Evolutionary conservation across 2,888 invertebrate genomes (phyloP), one percentile per base, ranked within the genome.

Genomic region (Pristionchus mayeri): DNA sequence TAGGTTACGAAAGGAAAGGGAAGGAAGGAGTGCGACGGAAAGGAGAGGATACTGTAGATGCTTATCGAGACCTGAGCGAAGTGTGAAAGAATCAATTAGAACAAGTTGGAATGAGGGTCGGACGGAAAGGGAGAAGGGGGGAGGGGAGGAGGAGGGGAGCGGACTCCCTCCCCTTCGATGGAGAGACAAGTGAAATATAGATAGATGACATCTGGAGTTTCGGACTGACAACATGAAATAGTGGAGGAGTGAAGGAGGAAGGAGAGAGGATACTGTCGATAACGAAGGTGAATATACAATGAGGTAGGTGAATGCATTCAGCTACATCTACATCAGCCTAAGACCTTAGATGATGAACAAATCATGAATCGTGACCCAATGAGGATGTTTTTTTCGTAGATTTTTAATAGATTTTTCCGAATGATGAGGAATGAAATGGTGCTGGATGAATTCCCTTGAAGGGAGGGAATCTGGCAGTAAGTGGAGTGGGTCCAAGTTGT

Each of bases 121-220:
- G 76, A 34, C 24, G 76, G 76, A 48, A 30, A 30, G 76, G 48
- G 40, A n/a, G 50, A 16, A 30, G 21, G 76, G 16, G 76, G 24
- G 50, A 30, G 18, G 40, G 24, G 76, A 48, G 50, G 21, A 30
- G 44, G 71, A 67, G 67, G 30, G 67, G 67, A 30, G 30, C 21
- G 30, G 30, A 30, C 63, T 60, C 63, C 7, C 63, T 34, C 71
- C n/a, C n/a, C 71, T 71, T 44, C 71, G 40, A 40, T 54, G 44
- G 44, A 44, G 75, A 34, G 76, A 78, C 50, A 50, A 40, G 76
- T 50, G 76, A 78, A 50, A 78, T 48, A 50, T 48, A 78, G 76
- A 78, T 50, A 50, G 76, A 78, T 78, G 76, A 78, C 76, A 78
- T 78, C 76, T 78, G 76, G 71, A 71, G 71, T 78, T 48, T 50